Evolutionary conservation across 2,888 invertebrate genomes (phyloP).

Genomic region (Tetramorium bicarinatum): DNA sequence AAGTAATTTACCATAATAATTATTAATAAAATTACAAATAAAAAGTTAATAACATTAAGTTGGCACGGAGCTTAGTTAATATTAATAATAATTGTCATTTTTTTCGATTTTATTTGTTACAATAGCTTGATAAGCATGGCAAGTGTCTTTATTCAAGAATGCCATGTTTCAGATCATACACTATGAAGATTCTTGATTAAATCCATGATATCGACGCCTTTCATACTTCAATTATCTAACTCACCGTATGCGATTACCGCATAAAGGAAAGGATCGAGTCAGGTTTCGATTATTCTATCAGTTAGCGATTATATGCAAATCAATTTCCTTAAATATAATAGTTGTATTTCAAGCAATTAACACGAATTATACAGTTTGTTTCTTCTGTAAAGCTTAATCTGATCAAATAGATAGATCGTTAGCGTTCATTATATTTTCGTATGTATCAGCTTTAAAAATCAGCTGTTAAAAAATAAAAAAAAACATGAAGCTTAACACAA

Average conservation of each 20-base stretch:
- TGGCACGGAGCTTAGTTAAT: background rate
- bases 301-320: slow-evolving; percentile 26
- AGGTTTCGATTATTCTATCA: slow-evolving; percentile 10
- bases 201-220: slow-evolving; percentile 33
- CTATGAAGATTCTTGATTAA: slow-evolving; percentile 5
- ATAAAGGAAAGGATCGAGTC: slow-evolving; percentile 20
- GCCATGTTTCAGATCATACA: background rate
- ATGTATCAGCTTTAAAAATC: background rate
- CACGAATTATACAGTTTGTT: background rate
- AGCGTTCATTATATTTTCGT: background rate
- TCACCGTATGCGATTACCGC: slow-evolving; percentile 28
- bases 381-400: background rate
- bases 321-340: slow-evolving; percentile 41
- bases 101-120: background rate
- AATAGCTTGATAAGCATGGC: background rate
- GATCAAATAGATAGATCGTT: background rate
- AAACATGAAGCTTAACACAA: background rate
- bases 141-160: background rate
- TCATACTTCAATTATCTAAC: slow-evolving; percentile 59
- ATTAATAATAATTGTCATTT: background rate
- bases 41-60: background rate
- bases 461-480: background rate
- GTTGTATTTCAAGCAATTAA: slow-evolving; percentile 36
- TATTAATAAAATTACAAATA: background rate
- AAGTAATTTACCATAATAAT: background rate